Conservation (phyloP, 1,140 invertebrate species). For the Lanistes nyassanus region DNA sequence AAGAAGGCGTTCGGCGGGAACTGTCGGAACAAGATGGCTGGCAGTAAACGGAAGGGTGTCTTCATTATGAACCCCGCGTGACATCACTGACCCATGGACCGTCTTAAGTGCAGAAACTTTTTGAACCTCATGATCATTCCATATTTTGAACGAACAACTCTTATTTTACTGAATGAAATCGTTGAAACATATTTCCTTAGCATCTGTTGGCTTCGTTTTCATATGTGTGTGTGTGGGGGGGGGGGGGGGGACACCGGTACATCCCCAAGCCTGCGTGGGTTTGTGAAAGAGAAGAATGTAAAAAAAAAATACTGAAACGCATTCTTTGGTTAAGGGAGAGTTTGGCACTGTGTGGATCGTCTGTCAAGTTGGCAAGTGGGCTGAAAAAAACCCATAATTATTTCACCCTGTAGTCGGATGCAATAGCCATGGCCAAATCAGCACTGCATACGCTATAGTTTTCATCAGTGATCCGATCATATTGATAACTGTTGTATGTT, state of each 20-base stretch:
- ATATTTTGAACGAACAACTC: not conserved
- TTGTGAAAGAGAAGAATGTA: not conserved
- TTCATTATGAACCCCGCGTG: not conserved
- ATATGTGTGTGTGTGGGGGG: conserved; percentile 8
- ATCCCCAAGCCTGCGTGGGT: not conserved
- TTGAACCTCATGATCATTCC: not conserved
- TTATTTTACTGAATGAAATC: not conserved
- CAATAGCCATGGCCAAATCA: not conserved
- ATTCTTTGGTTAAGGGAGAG: too few species aligned
- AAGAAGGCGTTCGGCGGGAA: conserved; percentile 11
- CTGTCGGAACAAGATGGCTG: conserved; percentile 5
- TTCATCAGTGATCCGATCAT: too few species aligned
- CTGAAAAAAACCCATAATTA: not conserved
- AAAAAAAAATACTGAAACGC: not conserved
- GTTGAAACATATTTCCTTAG: not conserved
- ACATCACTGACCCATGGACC: not conserved
- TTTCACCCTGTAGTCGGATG: not conserved
- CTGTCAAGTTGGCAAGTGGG: not conserved
- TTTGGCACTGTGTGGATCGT: not conserved
- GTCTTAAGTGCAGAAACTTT: too few species aligned
- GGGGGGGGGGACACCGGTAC: too few species aligned
- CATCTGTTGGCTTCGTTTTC: not conserved
- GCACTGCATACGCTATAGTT: too few species aligned
- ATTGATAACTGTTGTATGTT: too few species aligned
- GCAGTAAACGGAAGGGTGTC: not conserved